Evolutionary conservation across 2,888 invertebrate genomes (phyloP), one percentile per base, ranked within the genome.

Genomic region (Campoplex nolae): DNA sequence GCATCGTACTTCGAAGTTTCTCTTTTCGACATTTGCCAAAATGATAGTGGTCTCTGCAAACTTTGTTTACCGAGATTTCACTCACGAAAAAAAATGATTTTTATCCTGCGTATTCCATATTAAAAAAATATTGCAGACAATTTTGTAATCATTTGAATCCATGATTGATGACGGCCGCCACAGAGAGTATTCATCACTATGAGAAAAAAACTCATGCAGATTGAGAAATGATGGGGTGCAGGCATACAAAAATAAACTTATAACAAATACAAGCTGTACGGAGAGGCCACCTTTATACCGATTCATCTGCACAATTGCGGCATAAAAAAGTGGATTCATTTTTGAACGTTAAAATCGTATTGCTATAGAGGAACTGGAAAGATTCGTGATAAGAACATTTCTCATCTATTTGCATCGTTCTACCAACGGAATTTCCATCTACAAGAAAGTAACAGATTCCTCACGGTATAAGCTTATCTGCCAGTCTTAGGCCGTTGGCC

Each of bases 21-120:
- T 70, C 68, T 73, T 70, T 76, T 77, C 82, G 75, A 87, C 82
- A 78, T 82, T 82, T 35, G 35, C 77, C 75, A 84, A 87, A 87
- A 84, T 82, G 68, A 82, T 79, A 79, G 82, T 48, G 32, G 67
- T 48, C 73, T 23, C 48, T 16, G 18, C 62, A 45, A 62, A 78
- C 70, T 84, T 83, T 75, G 67, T 70, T 76, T 62, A 23, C 70
- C 38, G 73, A 68, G 81, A 84, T 86, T 84, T 80, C 42, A 51
- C 11, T 62, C 3, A 28, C 1, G 7, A 3, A 9, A 65, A 54
- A 38, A 9, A 73, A 54, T 8, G 23, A 51, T 77, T n/a, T 32
- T 75, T 65, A 8, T 16, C 4, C n/a, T 58, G 58, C 3, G 13
- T 23, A 23, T 58, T 58, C 11, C 11, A 28, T 28, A 6, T n/a